Evolutionary conservation across 2,113 vertebrate genomes (phyloP).

Genomic region (Philantomba maxwellii): DNA sequence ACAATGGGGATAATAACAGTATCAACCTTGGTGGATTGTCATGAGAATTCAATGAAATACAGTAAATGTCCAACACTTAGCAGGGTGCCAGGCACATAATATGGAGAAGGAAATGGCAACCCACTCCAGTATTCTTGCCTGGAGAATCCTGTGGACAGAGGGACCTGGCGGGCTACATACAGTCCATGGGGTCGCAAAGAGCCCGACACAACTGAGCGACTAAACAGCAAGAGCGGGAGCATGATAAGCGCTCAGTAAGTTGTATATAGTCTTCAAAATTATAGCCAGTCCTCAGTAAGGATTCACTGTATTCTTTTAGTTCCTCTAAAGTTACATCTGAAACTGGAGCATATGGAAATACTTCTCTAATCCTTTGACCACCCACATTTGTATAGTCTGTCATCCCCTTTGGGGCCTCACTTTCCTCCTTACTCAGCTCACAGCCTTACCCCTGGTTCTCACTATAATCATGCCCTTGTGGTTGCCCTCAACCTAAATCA

Average conservation of each 20-base stretch:
- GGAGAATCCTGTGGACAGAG: background rate
- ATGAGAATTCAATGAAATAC: background rate
- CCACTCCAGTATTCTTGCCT: background rate
- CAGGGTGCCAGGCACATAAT: background rate
- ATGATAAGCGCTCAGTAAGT: background rate
- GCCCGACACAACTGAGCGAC: background rate
- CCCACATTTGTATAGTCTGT: background rate
- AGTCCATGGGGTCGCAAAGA: background rate
- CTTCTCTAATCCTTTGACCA: background rate
- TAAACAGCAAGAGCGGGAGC: background rate
- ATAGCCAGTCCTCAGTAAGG: background rate
- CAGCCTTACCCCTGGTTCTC: background rate
- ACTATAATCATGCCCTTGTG: background rate
- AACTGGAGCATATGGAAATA: background rate
- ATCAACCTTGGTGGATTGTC: background rate
- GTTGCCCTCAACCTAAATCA: background rate
- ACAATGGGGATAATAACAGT: background rate
- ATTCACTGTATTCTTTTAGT: background rate
- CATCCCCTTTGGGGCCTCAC: background rate
- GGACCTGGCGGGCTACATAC: background rate
- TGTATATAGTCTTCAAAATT: background rate
- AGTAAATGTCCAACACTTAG: background rate
- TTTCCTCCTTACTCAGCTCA: background rate
- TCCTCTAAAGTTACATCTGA: conserved; percentile 6
- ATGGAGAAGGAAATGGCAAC: background rate